A percentile compares a stretch with the other conserved stretches of the same genome.
phyloP scores from a whole-genome alignment of 1,140 invertebrate genomes.

The Chionoecetes opilio region DNA sequence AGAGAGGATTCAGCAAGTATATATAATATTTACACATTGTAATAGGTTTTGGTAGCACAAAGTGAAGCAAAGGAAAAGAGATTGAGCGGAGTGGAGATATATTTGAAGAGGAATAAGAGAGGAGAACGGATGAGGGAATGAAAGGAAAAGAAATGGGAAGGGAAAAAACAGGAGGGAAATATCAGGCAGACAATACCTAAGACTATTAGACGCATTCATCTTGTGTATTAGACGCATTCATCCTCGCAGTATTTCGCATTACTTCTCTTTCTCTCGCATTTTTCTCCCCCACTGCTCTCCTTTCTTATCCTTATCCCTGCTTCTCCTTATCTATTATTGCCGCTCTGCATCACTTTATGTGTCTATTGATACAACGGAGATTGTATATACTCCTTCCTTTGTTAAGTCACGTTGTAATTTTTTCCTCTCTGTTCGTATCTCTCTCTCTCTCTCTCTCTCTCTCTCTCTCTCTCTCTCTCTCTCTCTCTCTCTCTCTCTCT shows the following conservation, averaged over 20 bases:
- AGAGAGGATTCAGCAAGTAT: background rate
- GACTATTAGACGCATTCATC: background rate
- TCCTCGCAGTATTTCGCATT: background rate
- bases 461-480: background rate
- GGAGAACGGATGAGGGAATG: background rate
- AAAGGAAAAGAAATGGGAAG: background rate
- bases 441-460: conserved; percentile 19
- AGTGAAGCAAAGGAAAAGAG: background rate
- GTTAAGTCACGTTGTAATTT: background rate
- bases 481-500: no score
- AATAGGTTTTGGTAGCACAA: background rate
- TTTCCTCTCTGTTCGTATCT: background rate
- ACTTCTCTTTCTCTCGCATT: background rate
- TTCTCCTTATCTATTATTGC: conserved; percentile 15
- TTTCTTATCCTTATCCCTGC: conserved; percentile 29
- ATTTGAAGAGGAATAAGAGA: background rate
- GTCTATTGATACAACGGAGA: background rate
- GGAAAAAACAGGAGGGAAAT: conserved; percentile 3
- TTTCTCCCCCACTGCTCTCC: background rate
- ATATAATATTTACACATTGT: conserved; percentile 20
- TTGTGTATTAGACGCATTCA: background rate
- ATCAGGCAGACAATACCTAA: background rate
- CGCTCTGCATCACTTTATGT: background rate
- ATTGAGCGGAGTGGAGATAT: background rate
- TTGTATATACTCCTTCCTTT: conserved; percentile 19